These are phyloP conservation scores for Pedionomus torquatus DNA, from an alignment of 2,113 vertebrate species.

Conservation along the genomic window DNA sequence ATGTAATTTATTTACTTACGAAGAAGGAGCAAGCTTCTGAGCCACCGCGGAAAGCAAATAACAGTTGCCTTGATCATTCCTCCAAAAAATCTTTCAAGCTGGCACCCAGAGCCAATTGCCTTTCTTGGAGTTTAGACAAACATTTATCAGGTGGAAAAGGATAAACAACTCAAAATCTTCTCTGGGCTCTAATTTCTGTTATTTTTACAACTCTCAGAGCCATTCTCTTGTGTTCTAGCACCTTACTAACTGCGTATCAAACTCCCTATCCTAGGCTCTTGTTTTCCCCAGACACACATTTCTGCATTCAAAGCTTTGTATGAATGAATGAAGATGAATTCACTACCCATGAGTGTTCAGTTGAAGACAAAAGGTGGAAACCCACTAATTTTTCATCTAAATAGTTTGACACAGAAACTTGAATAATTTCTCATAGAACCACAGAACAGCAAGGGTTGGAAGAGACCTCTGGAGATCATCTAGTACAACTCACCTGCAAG, in stretches of 20 bases:
- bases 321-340: neutral
- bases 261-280: neutral
- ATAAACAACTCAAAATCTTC: neutral
- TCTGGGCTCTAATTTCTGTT: neutral
- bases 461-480: too few species aligned
- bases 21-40: conserved; percentile 1
- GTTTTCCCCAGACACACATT: neutral
- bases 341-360: neutral
- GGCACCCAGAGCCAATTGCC: neutral
- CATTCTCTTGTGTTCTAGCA: neutral
- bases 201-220: neutral
- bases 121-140: neutral
- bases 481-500: too few species aligned
- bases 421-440: neutral
- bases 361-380: neutral
- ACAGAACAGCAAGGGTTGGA: too few species aligned
- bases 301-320: neutral
- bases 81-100: conserved; percentile 16
- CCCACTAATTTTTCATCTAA: neutral
- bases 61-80: neutral
- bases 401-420: neutral
- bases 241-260: neutral
- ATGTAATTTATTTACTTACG: conserved; percentile 31
- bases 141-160: conserved; percentile 8
- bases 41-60: conserved; percentile 7